Evolutionary conservation across 64 coral and sea anemone genomes (phyloP), one percentile per base, ranked within the genome.

Genomic region (Stichodactyla mertensii): DNA sequence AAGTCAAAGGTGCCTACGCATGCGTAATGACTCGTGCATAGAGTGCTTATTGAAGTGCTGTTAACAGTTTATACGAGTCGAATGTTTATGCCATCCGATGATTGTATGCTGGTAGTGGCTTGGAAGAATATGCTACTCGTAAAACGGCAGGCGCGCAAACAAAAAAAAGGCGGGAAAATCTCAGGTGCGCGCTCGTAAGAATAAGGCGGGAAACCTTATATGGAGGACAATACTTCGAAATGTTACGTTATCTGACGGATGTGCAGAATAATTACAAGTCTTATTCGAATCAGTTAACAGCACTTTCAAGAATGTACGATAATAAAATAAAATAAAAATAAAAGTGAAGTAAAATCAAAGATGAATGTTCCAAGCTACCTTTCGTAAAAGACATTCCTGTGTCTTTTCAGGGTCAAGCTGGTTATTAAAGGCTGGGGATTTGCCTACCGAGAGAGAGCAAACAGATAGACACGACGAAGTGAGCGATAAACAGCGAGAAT

Each of bases 391-490:
- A 71, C 62, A 91, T 83, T 95, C 84, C 79, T 89, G 91, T 58
- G 87, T 89, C 80, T 89, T 89, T 86, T 93, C 88, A 79, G 87
- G 64, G 86, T 92, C 85, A 85, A 87, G 28, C 60, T 85, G 86
- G 61, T 92, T 86, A 88, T 77, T 82, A 83, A 87, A 92, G 79
- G 78, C 88, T 86, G 79, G 93, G 57, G 91, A 86, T 77, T 92
- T 89, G 56, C 94, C 94, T 71, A 89, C 94, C 70, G 91, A 88
- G 66, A 96, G 91, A 52, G 94, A 93, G 24, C 89, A 88, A 16
- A 92, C 84, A 77, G 94, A 96, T 20, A 96, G 51, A 69, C 81
- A 96, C 19, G 94, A 93, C 18, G 94, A 96, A 22, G 80, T 87
- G 15, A 96, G 85, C 55, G 93, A 95, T 84, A 88, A 89, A 85